A percentile compares a stretch with the other conserved stretches of the same genome.
phyloP scores from a whole-genome alignment of 2,888 invertebrate genomes.

The Lasioglossum marginatum region DNA sequence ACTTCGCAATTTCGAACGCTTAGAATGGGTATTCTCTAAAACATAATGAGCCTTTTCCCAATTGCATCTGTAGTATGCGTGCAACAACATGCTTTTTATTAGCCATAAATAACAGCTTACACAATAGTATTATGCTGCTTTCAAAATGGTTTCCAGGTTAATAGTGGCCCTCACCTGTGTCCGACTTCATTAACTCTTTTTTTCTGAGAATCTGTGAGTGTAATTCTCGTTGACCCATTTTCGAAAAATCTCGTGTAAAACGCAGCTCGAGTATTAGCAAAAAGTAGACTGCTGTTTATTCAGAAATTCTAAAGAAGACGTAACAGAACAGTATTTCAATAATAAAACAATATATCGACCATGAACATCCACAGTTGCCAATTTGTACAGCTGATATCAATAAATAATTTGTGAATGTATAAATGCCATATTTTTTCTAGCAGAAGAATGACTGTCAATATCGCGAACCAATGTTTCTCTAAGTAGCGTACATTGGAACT shows the following conservation, averaged over 20 bases:
- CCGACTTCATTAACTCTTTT: neutral
- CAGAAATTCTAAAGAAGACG: neutral
- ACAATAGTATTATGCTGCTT: neutral
- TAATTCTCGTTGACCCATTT: neutral
- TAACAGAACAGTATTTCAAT: too few species aligned
- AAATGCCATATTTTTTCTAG: neutral
- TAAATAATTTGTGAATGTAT: neutral
- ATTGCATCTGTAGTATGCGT: neutral
- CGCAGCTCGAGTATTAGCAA: neutral
- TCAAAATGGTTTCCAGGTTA: neutral
- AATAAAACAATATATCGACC: neutral
- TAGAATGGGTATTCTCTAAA: neutral
- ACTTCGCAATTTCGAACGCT: neutral
- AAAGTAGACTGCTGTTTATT: neutral
- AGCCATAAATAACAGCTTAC: neutral
- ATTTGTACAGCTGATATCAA: neutral
- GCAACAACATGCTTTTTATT: neutral
- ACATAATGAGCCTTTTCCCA: neutral
- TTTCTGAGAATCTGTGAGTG: neutral
- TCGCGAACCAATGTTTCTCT: neutral
- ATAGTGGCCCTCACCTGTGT: neutral
- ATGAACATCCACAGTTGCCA: neutral
- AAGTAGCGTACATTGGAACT: neutral
- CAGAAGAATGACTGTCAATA: neutral
- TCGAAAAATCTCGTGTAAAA: neutral